A percentile compares a stretch with the other conserved stretches of the same genome.
Evolutionary conservation across 2,797 vertebrate species (phyloP).

Genomic region (Dicrostonyx torquatus): DNA sequence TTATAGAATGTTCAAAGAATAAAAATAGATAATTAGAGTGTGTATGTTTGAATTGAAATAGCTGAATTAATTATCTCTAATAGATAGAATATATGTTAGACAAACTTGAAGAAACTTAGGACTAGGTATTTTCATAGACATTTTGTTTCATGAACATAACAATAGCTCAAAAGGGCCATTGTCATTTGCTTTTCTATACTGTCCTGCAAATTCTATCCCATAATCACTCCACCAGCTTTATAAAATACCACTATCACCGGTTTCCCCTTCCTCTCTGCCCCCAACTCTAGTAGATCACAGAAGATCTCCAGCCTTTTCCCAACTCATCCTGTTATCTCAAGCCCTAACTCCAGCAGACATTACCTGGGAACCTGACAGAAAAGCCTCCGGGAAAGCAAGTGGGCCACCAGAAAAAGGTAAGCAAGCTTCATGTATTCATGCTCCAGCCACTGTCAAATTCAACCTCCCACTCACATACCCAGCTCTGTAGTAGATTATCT

Average conservation of each 20-base stretch:
- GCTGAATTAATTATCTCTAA: background rate
- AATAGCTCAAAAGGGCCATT: background rate
- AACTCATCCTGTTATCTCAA: background rate
- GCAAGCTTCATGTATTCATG: background rate
- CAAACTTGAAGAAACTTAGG: background rate
- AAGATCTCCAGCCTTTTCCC: background rate
- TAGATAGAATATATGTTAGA: background rate
- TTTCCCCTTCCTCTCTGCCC: too few relatives aligned
- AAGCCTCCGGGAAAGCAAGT: background rate
- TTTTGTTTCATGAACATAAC: background rate
- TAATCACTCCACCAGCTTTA: background rate
- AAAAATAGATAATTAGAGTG: background rate
- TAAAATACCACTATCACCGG: background rate
- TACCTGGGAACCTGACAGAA: background rate
- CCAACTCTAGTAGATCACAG: background rate
- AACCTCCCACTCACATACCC: background rate
- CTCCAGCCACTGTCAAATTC: background rate
- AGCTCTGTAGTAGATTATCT: background rate
- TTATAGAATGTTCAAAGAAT: background rate
- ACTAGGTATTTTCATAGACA: background rate
- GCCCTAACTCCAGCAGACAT: too few relatives aligned
- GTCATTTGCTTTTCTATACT: background rate
- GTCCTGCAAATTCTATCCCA: background rate
- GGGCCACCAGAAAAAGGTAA: background rate
- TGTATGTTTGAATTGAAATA: background rate